A percentile compares a stretch with the other conserved stretches of the same genome.
Evolutionary conservation across 2,888 invertebrate genomes (phyloP).

Genomic region (Amiota minor): DNA sequence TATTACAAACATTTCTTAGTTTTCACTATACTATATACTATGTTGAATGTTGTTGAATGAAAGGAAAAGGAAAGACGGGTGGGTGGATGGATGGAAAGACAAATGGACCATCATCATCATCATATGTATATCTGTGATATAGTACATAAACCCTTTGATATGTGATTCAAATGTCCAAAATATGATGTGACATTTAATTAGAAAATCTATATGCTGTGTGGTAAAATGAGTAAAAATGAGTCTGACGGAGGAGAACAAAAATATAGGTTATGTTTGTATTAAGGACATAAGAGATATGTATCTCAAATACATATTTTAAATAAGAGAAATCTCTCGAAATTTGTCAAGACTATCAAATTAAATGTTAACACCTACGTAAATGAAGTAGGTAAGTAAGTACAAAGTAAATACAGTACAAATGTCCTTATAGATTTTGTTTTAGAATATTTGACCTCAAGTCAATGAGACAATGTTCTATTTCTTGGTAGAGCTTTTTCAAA

Average conservation of each 20-base stretch:
- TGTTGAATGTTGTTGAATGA: too few species aligned
- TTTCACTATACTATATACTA: too few species aligned
- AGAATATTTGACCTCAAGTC: background rate
- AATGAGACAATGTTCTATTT: slow-evolving; percentile 5
- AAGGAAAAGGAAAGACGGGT: background rate
- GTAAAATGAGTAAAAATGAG: background rate
- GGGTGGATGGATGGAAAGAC: background rate
- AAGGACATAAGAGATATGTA: slow-evolving; percentile 13
- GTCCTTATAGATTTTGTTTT: background rate
- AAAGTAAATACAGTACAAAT: background rate
- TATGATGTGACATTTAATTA: slow-evolving; percentile 64
- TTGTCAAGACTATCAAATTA: slow-evolving; percentile 3
- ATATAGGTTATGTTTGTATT: slow-evolving; percentile 6
- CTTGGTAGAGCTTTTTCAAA: background rate
- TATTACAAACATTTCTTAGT: too few species aligned
- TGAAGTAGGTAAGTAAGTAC: background rate
- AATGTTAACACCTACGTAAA: slow-evolving; percentile 20
- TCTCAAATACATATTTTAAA: background rate
- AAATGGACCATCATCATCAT: too few species aligned
- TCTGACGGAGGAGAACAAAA: background rate
- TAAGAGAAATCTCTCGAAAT: background rate
- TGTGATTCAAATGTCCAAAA: slow-evolving; percentile 51
- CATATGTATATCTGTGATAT: background rate
- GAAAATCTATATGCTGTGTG: slow-evolving; percentile 45
- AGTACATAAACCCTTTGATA: slow-evolving; percentile 13